phyloP scores from a whole-genome alignment of 2,797 vertebrate species.

The Periparus ater region DNA sequence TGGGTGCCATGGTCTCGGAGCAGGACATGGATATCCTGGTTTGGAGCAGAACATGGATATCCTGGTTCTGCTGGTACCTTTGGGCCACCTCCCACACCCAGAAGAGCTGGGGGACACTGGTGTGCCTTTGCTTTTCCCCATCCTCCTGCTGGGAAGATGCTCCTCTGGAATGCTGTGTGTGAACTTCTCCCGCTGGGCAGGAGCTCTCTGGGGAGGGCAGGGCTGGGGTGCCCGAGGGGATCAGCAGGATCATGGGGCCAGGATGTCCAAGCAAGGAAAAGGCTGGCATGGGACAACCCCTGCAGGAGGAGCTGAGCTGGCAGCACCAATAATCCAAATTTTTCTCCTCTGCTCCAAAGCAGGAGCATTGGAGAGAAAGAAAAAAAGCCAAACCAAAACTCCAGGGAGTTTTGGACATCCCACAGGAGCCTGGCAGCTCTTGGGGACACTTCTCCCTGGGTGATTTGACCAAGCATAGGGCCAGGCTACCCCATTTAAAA shows the following conservation, averaged over 20 bases:
- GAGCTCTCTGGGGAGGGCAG: background rate
- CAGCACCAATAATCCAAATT: background rate
- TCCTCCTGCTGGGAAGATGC: background rate
- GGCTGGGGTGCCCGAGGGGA: background rate
- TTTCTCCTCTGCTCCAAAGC: background rate
- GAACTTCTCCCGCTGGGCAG: rapidly evolving
- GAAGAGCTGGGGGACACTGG: background rate
- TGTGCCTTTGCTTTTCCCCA: background rate
- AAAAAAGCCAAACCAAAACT: background rate
- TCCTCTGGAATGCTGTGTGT: background rate
- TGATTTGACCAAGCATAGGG: background rate
- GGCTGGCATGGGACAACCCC: background rate
- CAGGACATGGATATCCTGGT: background rate
- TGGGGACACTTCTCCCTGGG: background rate
- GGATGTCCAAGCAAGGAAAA: background rate
- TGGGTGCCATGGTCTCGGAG: rapidly evolving
- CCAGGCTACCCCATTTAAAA: background rate
- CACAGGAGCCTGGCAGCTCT: background rate
- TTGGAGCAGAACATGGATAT: background rate
- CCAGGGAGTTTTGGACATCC: background rate
- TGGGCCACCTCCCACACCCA: background rate
- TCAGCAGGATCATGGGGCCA: rapidly evolving
- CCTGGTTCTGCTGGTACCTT: background rate
- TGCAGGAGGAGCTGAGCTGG: background rate
- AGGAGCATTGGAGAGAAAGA: too few species aligned